Base-by-base conservation (phyloP, 2,888 invertebrate species). In the Macrosiphum euphorbiae region DNA sequence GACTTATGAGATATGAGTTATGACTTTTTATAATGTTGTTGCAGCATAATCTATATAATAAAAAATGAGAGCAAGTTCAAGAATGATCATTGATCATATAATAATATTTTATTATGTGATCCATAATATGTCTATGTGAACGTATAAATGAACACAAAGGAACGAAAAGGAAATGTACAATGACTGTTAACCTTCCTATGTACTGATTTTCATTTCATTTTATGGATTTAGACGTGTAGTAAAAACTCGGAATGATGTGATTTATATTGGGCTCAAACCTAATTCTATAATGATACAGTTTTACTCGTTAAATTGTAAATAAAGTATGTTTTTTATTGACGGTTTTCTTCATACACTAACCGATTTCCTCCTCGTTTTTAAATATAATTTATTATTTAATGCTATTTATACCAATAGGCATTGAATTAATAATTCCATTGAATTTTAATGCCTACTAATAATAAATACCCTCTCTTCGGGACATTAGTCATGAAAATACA, bases 1-100 rank as follows among this genome's bases (percentile, higher is more conserved):
- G 67, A 92, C 24, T 92, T 41, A 78, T 67, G 41, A 67, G 35
- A 78, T 78, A 78, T 52, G 67, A 92, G 26, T 92, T 52, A 92
- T 88, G 67, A 67, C 41, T 92, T 88, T 92, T 84, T 47, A 88
- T 78, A 52, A 88, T 20, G n/a, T 52, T 50, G 50, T 92, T 92
- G 44, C 44, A 44, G 67, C 41, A 28, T 88, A 88, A 88, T 67
- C n/a, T 24, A 35, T 44, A 61, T 58, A 92, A 61, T 20, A 41
- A 78, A 87, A 88, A 92, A 92, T 16, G 92, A 92, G 67, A 88
- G 88, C 88, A 88, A 88, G 87, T 92, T 88, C 67, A 52, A 88
- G 67, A 88, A 88, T 88, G 87, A 92, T 88, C 50, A 88, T 88
- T 88, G 67, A 92, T 88, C 50, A 67, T 88, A 88, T 24, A 55